These are phyloP conservation scores for Herpetotheres cachinnans DNA, from an alignment of 2,113 vertebrate species.

Conservation along the genomic window DNA sequence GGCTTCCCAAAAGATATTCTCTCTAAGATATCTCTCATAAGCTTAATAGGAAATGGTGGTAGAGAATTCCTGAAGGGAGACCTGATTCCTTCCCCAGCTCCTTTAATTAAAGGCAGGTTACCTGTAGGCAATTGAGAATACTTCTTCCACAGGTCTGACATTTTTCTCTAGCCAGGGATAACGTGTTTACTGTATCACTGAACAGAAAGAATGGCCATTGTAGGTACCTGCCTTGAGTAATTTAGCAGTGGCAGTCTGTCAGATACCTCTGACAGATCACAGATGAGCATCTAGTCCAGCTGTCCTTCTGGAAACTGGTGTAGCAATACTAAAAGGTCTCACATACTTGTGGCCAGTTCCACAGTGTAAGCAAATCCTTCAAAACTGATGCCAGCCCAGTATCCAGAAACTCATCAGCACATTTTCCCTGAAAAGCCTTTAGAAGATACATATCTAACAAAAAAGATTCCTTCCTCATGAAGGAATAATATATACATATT, in stretches of 20 bases:
- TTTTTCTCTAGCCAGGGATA: background rate
- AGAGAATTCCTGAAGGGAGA: background rate
- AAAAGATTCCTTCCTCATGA: background rate
- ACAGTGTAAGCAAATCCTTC: background rate
- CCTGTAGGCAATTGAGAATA: background rate
- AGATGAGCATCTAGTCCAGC: background rate
- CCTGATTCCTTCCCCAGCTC: background rate
- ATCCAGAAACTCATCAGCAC: background rate
- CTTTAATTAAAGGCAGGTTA: background rate
- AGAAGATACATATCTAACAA: background rate
- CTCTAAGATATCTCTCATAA: background rate
- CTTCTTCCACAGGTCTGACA: background rate
- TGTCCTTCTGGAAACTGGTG: background rate
- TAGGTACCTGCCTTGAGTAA: background rate
- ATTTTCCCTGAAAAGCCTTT: background rate
- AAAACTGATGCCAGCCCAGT: background rate
- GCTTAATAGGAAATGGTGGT: background rate
- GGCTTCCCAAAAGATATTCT: background rate
- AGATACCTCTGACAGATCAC: background rate
- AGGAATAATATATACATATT: background rate
- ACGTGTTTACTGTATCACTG: background rate
- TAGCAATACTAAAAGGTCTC: background rate
- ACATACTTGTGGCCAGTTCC: background rate
- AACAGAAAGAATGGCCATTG: background rate
- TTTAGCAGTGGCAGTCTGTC: background rate